Evolutionary conservation across 2,888 invertebrate genomes (phyloP).

Genomic region (Osmoderma eremita): DNA sequence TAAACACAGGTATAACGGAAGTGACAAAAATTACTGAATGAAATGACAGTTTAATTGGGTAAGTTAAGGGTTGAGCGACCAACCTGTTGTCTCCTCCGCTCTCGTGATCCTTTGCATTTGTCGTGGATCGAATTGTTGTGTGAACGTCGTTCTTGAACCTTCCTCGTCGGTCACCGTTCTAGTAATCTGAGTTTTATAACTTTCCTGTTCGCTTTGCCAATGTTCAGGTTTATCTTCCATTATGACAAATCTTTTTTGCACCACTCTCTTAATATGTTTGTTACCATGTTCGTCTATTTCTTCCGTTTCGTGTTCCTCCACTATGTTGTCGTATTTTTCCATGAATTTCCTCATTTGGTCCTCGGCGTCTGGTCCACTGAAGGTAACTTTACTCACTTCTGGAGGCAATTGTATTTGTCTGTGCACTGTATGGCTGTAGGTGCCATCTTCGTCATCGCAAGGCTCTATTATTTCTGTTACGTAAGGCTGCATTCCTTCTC

Average conservation of each 20-base stretch:
- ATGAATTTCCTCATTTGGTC: conserved; percentile 65
- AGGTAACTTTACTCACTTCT: conserved; percentile 66
- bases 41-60: conserved; percentile 29
- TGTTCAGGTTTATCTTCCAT: conserved; percentile 49
- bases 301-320: conserved; percentile 66
- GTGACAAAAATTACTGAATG: conserved; percentile 21
- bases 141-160: conserved; percentile 57
- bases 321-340: conserved; percentile 66
- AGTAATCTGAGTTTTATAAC: conserved; percentile 50
- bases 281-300: conserved; percentile 67
- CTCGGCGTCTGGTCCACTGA: conserved; percentile 67
- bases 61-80: conserved; percentile 45
- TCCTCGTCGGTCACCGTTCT: conserved; percentile 55
- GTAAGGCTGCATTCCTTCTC: conserved; percentile 61
- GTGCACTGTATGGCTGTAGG: conserved; percentile 64
- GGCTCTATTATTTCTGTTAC: conserved; percentile 66
- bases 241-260: conserved; percentile 65
- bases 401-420: conserved; percentile 65
- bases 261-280: conserved; percentile 65
- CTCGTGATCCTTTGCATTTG: conserved; percentile 46
- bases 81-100: conserved; percentile 53
- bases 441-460: conserved; percentile 60
- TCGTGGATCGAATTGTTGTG: conserved; percentile 56
- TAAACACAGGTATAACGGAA: conserved; percentile 37
- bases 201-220: conserved; percentile 48